Evolutionary conservation across 2,797 vertebrate genomes (phyloP).

Genomic region (Leptoclinus maculatus): DNA sequence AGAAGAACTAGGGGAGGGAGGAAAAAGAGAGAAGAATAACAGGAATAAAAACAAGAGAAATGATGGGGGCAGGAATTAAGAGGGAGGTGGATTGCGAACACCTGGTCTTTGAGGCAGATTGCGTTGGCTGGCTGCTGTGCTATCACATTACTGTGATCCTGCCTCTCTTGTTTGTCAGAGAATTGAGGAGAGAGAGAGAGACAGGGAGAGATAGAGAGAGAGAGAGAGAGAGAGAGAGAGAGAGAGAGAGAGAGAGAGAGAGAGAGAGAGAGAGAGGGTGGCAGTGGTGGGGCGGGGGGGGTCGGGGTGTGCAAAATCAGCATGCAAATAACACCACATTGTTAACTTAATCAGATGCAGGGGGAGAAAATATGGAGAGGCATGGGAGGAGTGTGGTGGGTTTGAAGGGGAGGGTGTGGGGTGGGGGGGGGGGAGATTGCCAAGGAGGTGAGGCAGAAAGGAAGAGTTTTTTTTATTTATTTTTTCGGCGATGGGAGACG

Average conservation of each 20-base stretch:
- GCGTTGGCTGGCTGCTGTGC: conserved; percentile 99
- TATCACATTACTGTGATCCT: conserved; percentile 96
- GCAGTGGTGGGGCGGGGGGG: conserved; percentile 67
- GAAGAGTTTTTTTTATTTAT: conserved; percentile 62
- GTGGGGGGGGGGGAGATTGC: conserved; percentile 76
- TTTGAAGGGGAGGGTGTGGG: conserved; percentile 70
- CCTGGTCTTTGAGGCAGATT: conserved; percentile 99
- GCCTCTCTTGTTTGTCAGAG: conserved; percentile 91
- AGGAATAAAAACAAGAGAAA: conserved; percentile 85
- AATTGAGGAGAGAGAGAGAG: conserved; percentile 82
- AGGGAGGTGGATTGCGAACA: conserved; percentile 98
- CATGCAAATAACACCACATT: conserved; percentile 99
- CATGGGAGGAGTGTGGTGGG: conserved; percentile 87
- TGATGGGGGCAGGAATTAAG: conserved; percentile 97
- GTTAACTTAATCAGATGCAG: conserved; percentile 99
- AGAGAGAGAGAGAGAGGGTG: conserved; percentile 68
- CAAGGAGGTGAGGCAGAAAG: conserved; percentile 84
- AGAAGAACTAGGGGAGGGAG: conserved; percentile 67
- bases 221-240: conserved; percentile 38
- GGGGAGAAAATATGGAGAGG: conserved; percentile 89
- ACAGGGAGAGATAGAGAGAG: conserved; percentile 66
- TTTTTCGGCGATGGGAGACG: conserved; percentile 78
- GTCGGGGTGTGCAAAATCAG: conserved; percentile 96
- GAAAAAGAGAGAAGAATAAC: conserved; percentile 78
- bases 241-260: conserved; percentile 71